Evolutionary conservation across 1,140 invertebrate genomes (phyloP).

Genomic region (Branchinecta lynchi): DNA sequence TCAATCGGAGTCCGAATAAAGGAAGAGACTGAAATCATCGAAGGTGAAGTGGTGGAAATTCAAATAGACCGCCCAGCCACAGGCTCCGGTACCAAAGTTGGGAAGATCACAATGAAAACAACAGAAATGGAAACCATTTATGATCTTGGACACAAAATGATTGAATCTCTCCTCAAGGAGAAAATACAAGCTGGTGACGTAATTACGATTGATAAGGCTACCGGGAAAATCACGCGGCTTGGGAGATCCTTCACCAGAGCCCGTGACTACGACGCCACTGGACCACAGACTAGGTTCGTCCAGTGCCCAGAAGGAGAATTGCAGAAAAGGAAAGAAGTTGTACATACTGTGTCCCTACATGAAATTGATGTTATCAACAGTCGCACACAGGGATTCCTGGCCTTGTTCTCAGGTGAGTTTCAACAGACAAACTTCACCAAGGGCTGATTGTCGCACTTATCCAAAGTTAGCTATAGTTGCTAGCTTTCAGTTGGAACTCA

Average conservation of each 20-base stretch:
- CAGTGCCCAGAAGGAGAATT: slow-evolving; percentile 90
- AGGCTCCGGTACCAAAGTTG: slow-evolving; percentile 68
- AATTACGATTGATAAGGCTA: slow-evolving; percentile 94
- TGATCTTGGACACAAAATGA: slow-evolving; percentile 96
- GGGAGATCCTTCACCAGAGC: slow-evolving; percentile 90
- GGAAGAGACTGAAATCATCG: slow-evolving; percentile 96
- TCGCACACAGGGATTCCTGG: slow-evolving; percentile 89
- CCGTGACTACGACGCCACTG: slow-evolving; percentile 94
- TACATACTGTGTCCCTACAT: slow-evolving; percentile 95
- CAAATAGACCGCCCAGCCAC: slow-evolving; percentile 87
- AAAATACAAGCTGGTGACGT: slow-evolving; percentile 93
- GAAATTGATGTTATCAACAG: slow-evolving; percentile 98
- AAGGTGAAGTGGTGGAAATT: slow-evolving; percentile 96
- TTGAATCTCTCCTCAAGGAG: slow-evolving; percentile 90
- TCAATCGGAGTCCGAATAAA: slow-evolving; percentile 96
- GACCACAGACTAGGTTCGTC: slow-evolving; percentile 81
- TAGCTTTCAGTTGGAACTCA: neutral
- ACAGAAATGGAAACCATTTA: slow-evolving; percentile 99
- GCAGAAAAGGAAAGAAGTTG: slow-evolving; percentile 96
- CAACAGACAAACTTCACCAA: neutral
- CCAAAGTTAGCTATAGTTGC: neutral
- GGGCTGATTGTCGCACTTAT: slow-evolving; percentile 13
- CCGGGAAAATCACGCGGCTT: slow-evolving; percentile 87
- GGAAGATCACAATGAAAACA: slow-evolving; percentile 91
- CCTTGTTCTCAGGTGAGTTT: slow-evolving; percentile 72